phyloP scores from a whole-genome alignment of 2,797 vertebrate genomes.

The Coranthus polyacanthus region DNA sequence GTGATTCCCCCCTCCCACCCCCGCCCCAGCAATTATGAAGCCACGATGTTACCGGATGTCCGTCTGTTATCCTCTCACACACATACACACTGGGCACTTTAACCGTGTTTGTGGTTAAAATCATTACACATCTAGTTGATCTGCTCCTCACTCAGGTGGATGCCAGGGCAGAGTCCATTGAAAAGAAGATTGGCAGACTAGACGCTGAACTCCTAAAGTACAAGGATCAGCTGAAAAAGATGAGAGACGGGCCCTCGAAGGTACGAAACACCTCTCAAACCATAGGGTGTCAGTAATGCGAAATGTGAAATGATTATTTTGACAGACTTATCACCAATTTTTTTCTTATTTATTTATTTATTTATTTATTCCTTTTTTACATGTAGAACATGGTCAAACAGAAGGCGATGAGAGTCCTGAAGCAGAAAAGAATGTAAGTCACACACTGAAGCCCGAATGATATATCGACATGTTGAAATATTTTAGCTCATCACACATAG shows the following conservation, averaged over 20 bases:
- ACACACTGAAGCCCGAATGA: neutral
- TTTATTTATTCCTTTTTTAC: slow-evolving; percentile 39
- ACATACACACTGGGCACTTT: neutral
- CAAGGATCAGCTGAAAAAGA: slow-evolving; percentile 99
- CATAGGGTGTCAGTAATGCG: no score
- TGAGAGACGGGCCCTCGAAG: slow-evolving; percentile 98
- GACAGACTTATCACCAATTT: no score
- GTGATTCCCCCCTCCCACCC: no score
- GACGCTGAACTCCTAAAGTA: slow-evolving; percentile 96
- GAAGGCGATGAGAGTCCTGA: slow-evolving; percentile 96
- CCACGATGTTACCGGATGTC: neutral
- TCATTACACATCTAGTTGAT: slow-evolving; percentile 4
- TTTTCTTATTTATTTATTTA: no score
- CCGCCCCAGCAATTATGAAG: no score
- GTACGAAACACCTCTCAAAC: slow-evolving; percentile 75
- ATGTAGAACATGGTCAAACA: slow-evolving; percentile 97
- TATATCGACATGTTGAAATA: neutral
- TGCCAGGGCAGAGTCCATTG: slow-evolving; percentile 93
- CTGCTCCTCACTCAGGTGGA: slow-evolving; percentile 87
- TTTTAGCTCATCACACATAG: neutral
- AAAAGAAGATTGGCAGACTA: slow-evolving; percentile 95
- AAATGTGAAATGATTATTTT: no score
- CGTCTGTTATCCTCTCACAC: neutral
- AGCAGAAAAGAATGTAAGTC: slow-evolving; percentile 98
- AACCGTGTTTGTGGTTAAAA: neutral